Conservation (phyloP, 64 coral and sea anemone species). For the Porites australiensis region DNA sequence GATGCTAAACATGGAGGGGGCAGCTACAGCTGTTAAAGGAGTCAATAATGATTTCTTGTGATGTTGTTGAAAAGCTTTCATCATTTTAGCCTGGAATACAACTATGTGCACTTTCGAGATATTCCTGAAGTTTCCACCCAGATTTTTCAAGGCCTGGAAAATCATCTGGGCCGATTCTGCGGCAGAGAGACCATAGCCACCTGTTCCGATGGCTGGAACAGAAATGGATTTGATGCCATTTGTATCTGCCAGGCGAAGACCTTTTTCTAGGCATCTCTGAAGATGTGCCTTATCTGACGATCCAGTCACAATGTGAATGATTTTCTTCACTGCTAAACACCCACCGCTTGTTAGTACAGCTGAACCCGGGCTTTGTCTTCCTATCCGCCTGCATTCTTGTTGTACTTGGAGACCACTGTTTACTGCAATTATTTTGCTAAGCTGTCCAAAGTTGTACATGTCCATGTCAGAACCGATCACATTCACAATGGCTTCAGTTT, state of each 20-base stretch:
- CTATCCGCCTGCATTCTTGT: slow-evolving; percentile 8
- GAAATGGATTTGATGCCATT: slow-evolving; percentile 23
- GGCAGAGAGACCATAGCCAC: neutral
- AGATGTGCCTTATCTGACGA: neutral
- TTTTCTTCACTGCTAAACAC: neutral
- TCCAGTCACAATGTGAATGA: slow-evolving; percentile 34
- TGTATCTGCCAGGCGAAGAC: slow-evolving; percentile 20
- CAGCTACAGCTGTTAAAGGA: neutral
- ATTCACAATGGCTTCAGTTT: neutral
- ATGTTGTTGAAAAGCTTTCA: slow-evolving; percentile 3
- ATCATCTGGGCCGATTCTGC: slow-evolving; percentile 4
- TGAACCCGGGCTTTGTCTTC: slow-evolving; percentile 8
- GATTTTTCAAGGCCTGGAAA: slow-evolving; percentile 18
- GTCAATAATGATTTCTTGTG: neutral
- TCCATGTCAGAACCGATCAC: neutral
- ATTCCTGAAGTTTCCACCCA: neutral
- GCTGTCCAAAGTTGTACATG: neutral
- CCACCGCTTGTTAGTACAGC: slow-evolving; percentile 31
- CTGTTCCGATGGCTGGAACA: slow-evolving; percentile 43
- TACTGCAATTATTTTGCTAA: neutral
- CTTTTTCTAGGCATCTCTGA: neutral
- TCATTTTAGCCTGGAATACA: neutral
- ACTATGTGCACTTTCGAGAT: slow-evolving; percentile 11
- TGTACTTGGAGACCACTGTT: neutral
- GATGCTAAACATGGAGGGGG: neutral